Percentiles rank a stretch among this genome's conserved stretches.
phyloP scores from a whole-genome alignment of 2,797 vertebrate genomes.

The Sphenodon punctatus region DNA sequence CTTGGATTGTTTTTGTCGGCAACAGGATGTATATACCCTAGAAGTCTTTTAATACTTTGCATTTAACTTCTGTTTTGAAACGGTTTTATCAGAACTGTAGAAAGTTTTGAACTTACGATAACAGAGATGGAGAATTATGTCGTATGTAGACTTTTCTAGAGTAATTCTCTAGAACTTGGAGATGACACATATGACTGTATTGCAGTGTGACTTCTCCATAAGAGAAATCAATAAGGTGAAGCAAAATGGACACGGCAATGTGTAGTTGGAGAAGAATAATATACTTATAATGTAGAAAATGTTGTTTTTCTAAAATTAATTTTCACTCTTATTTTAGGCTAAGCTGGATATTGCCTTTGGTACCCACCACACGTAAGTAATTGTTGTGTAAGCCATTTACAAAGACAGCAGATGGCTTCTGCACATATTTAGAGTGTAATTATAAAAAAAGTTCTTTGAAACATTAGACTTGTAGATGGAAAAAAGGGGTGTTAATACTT shows the following conservation, averaged over 20 bases:
- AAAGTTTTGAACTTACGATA: background rate
- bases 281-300: background rate
- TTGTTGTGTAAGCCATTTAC: background rate
- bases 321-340: conserved; percentile 80
- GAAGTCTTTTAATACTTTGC: background rate
- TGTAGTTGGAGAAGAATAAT: background rate
- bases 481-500: background rate
- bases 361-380: conserved; percentile 97
- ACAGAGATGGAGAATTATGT: background rate
- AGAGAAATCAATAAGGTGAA: conserved; percentile 66
- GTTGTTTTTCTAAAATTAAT: background rate
- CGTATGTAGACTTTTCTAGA: background rate
- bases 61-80: too few relatives aligned
- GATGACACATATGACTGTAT: background rate
- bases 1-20: background rate
- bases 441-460: too few relatives aligned
- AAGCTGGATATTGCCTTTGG: conserved; percentile 98
- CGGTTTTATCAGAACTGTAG: background rate
- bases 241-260: conserved; percentile 12
- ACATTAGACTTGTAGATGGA: background rate
- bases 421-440: too few relatives aligned
- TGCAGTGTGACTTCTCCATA: conserved; percentile 45
- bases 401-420: background rate
- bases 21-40: fast-evolving
- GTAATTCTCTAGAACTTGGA: background rate